Evolutionary conservation across 2,888 invertebrate species (phyloP).

Genomic region (Erebia aethiops): DNA sequence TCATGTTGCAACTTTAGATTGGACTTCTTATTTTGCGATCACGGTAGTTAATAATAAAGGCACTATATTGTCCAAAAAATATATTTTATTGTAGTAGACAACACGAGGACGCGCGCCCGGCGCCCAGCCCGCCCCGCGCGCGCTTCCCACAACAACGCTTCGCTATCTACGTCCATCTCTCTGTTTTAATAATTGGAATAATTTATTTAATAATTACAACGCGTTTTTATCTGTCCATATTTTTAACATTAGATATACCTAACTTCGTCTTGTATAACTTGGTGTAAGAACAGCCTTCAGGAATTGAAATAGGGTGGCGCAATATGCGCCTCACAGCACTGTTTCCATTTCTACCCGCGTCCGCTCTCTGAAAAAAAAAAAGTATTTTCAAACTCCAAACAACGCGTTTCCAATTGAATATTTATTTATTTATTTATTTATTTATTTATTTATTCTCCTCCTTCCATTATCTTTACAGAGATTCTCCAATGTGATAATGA

Average conservation of each 20-base stretch:
- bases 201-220: conserved; percentile 84
- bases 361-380: conserved; percentile 69
- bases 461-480: too few species aligned
- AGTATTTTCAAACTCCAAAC: not conserved
- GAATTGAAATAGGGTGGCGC: conserved; percentile 81
- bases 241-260: conserved; percentile 82
- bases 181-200: conserved; percentile 83
- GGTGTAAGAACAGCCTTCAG: conserved; percentile 84
- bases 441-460: too few species aligned
- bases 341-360: conserved; percentile 95
- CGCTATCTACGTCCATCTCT: conserved; percentile 81
- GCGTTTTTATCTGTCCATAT: conserved; percentile 80
- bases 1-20: too few species aligned
- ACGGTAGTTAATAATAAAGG: conserved; percentile 45
- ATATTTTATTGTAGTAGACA: conserved; percentile 83
- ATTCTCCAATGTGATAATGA: too few species aligned
- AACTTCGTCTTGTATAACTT: conserved; percentile 83
- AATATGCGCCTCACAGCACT: conserved; percentile 89
- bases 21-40: not conserved
- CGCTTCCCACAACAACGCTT: conserved; percentile 80
- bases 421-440: too few species aligned
- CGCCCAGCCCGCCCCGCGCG: conserved; percentile 79
- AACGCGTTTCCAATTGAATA: not conserved
- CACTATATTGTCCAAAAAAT: conserved; percentile 80
- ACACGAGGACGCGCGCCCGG: conserved; percentile 77